Evolutionary conservation across 1,140 invertebrate genomes (phyloP), one percentile per base, ranked within the genome.

Genomic region (Rhopalosiphum maidis): DNA sequence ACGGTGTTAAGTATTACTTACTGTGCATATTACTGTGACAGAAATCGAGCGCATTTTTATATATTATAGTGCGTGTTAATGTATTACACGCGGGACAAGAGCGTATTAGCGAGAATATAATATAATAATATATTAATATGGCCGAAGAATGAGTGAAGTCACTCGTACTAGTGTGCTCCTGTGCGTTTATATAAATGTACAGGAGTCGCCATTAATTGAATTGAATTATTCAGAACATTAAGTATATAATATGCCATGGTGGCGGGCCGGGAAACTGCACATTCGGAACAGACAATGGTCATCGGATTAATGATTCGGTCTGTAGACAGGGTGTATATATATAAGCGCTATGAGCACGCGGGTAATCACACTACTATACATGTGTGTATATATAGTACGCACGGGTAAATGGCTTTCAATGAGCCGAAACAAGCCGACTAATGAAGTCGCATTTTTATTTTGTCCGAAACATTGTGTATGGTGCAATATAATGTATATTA

Each of bases 141-240:
- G 18, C 3, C 46, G 30, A 82, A 83, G 30, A 82, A 82, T 25
- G 35, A 25, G 35, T 35, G n/a, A 48, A n/a, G 60, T n/a, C 60
- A 77, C 30, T 15, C 60, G 60, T 60, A 60, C 25, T 23, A 25
- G 55, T 30, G 25, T n/a, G 30, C 48, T 51, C 15, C 48, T n/a
- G 30, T 68, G 25, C 11, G 8, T 60, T 3, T 30, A 2, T n/a
- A 2, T 68, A 68, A 68, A 77, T 77, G 30, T 77, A 18, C 22
- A 54, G n/a, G n/a, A 89, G 22, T 37, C 30, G 46, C 91, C 68
- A 92, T 92, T 92, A 92, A 82, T 92, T 51, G 60, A 82, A 92
- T 92, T 92, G 91, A 92, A 92, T 92, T 83, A 92, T 92, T 92
- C 91, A 83, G 91, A 77, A 83, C 91, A 83, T 92, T 92, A 92